Conservation (phyloP, 2,888 invertebrate genomes). For the Pharmacophagus antenor region DNA sequence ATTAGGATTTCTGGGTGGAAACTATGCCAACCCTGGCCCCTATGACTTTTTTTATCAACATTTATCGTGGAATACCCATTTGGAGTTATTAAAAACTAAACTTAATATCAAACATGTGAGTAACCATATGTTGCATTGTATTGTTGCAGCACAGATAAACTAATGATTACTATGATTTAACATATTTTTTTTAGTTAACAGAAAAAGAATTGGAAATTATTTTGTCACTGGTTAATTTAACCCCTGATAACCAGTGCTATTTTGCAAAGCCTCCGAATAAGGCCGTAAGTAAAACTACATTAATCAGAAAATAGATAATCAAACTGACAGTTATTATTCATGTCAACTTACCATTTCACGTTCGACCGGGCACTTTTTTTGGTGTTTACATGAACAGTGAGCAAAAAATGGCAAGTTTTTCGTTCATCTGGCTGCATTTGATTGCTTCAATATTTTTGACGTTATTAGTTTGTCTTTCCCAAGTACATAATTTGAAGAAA, state of each 20-base stretch:
- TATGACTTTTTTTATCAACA: slow-evolving; percentile 44
- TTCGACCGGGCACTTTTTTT: background rate
- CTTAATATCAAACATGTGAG: slow-evolving; percentile 51
- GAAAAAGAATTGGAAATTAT: slow-evolving; percentile 17
- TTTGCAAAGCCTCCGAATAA: background rate
- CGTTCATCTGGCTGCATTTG: too few relatives aligned
- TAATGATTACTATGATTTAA: background rate
- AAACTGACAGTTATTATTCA: background rate
- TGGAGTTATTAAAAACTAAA: slow-evolving; percentile 36
- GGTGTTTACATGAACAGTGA: too few relatives aligned
- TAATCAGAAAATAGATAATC: background rate
- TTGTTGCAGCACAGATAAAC: background rate
- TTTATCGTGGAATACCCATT: slow-evolving; percentile 40
- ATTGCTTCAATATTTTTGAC: too few relatives aligned
- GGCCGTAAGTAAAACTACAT: slow-evolving; percentile 5
- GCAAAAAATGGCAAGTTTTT: too few relatives aligned
- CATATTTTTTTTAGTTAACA: slow-evolving; percentile 17
- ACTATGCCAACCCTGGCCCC: slow-evolving; percentile 37
- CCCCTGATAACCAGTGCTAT: background rate
- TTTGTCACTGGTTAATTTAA: slow-evolving; percentile 11
- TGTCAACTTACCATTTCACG: background rate
- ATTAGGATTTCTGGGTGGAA: slow-evolving; percentile 46
- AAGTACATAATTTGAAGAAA: too few relatives aligned
- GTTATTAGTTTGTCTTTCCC: too few relatives aligned
- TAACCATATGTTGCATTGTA: slow-evolving; percentile 13